Conservation (phyloP, 2,888 invertebrate species). For the Eupithecia abbreviata region DNA sequence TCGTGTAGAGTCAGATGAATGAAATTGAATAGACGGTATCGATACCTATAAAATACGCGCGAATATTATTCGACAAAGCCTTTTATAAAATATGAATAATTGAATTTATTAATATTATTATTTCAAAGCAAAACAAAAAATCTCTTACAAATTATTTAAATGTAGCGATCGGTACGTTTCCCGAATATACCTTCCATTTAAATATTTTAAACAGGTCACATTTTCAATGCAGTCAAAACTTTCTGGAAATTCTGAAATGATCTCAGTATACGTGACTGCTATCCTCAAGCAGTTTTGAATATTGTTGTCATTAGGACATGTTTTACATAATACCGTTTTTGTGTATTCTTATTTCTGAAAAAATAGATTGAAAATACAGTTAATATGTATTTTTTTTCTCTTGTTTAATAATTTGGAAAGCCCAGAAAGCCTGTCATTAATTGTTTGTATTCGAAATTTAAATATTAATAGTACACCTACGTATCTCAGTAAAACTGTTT, state of each 20-base stretch:
- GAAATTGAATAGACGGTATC: background rate
- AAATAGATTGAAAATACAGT: too few relatives aligned
- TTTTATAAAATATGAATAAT: too few relatives aligned
- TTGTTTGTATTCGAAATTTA: background rate
- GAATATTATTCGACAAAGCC: background rate
- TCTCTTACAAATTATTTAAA: background rate
- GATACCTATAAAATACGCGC: background rate
- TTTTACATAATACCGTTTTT: background rate
- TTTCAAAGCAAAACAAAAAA: background rate
- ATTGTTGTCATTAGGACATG: constrained; percentile 3
- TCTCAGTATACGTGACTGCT: constrained; percentile 24
- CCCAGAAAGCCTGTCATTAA: background rate
- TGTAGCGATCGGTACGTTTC: background rate
- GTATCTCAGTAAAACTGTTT: background rate
- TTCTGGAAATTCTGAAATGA: constrained; percentile 8
- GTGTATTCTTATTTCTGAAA: background rate
- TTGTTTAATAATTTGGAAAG: background rate
- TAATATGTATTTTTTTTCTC: background rate
- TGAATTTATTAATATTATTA: too few relatives aligned
- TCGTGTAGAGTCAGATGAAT: too few relatives aligned
- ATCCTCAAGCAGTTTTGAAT: constrained; percentile 5
- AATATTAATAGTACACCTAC: background rate
- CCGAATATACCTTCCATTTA: background rate
- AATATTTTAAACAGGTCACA: background rate
- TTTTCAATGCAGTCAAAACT: background rate